A percentile compares a stretch with the other conserved stretches of the same genome.
Conservation (phyloP, 2,797 vertebrate genomes). For the Lates japonicus region DNA sequence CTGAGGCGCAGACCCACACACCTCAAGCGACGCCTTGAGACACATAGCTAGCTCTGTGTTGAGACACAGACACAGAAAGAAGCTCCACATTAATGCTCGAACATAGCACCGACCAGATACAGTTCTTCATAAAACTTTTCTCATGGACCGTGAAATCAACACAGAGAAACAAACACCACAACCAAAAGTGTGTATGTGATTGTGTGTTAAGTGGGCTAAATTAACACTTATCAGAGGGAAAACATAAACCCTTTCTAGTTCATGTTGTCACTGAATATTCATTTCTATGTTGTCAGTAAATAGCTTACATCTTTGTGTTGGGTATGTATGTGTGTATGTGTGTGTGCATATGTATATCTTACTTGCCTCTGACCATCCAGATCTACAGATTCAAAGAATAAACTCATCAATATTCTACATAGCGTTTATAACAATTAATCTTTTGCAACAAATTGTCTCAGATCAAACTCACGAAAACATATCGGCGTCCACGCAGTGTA, state of each 20-base stretch:
- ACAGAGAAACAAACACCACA: slow-evolving; percentile 19
- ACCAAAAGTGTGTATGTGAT: slow-evolving; percentile 7
- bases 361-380: slow-evolving; percentile 79
- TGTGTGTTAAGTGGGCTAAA: slow-evolving; percentile 35
- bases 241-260: slow-evolving; percentile 73
- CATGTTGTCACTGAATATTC: slow-evolving; percentile 79
- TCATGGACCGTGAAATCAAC: slow-evolving; percentile 10
- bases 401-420: slow-evolving; percentile 88
- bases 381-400: slow-evolving; percentile 83
- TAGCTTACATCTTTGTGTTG: slow-evolving; percentile 67
- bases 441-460: slow-evolving; percentile 85
- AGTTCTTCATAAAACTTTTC: not conserved
- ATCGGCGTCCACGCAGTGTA: slow-evolving; percentile 66
- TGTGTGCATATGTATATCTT: slow-evolving; percentile 40
- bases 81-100: not conserved
- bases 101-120: not conserved
- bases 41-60: not conserved
- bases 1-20: not conserved
- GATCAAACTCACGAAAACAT: slow-evolving; percentile 81
- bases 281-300: slow-evolving; percentile 82
- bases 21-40: not conserved
- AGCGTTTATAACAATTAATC: slow-evolving; percentile 80
- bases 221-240: slow-evolving; percentile 51
- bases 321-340: slow-evolving; percentile 29
- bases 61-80: not conserved